Evolutionary conservation across 2,797 vertebrate genomes (phyloP), one percentile per base, ranked within the genome.

Genomic region (Channa striata): DNA sequence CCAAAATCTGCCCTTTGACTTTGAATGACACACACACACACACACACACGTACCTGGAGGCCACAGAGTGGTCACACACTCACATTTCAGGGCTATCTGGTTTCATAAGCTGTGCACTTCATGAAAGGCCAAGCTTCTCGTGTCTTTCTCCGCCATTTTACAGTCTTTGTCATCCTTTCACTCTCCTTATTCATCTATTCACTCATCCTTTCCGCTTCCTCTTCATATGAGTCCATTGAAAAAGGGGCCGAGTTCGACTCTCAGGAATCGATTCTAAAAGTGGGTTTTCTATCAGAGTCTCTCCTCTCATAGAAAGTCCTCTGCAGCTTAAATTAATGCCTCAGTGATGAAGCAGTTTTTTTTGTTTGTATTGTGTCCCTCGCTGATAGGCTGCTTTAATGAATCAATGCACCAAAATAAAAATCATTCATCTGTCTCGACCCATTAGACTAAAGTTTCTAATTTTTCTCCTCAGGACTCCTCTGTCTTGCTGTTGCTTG

Each of bases 21-120:
- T 83, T 74, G 78, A 79, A 63, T 20, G 47, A 71, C 51, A 71
- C 59, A 70, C 53, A 75, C 59, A 53, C 59, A 68, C 57, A 44
- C 73, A 50, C 66, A 71, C 72, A 77, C 78, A 81, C 69, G 85
- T 84, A 88, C 87, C 83, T 89, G 78, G 80, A 86, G 86, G 88
- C 79, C 85, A 85, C 66, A 25, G 76, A 74, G 58, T 84, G 95
- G 96, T 96, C 96, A 95, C 94, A 94, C 94, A 96, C 95, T 96
- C 95, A 92, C 96, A 95, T 97, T 97, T 97, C 97, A 95, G 94
- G 91, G 94, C 84, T 97, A 96, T 97, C 96, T 89, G 93, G 92
- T 99, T 95, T 96, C 97, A 95, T 94, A 96, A 95, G 94, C 96
- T 95, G 95, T 93, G 95, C 94, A 94, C 94, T 93, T 94, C 95